phyloP scores from a whole-genome alignment of 2,113 vertebrate species.

The Eurystomus gularis region DNA sequence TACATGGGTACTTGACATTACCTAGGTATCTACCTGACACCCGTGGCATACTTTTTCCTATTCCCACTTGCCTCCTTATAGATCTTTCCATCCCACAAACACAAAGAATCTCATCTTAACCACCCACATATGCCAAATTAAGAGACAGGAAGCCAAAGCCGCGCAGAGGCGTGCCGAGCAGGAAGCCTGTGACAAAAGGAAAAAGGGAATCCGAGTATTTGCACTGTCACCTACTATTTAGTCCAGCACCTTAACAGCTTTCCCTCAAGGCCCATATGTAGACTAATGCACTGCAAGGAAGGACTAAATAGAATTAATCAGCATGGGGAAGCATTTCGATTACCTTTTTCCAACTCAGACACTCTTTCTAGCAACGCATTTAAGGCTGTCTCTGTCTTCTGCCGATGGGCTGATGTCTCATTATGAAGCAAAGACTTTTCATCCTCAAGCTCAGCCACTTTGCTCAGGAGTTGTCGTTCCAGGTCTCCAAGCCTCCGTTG shows the following conservation, averaged over 20 bases:
- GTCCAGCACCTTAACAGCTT: neutral
- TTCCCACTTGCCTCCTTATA: neutral
- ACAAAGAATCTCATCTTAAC: neutral
- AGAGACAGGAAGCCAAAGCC: slow-evolving; percentile 1
- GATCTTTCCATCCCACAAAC: neutral
- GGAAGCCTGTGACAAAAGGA: neutral
- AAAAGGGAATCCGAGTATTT: neutral
- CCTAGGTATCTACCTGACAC: neutral
- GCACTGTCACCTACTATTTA: neutral
- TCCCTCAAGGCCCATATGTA: neutral
- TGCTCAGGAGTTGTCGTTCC: slow-evolving; percentile 90
- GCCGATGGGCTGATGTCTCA: slow-evolving; percentile 90
- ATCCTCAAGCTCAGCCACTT: slow-evolving; percentile 93
- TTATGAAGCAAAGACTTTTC: slow-evolving; percentile 95
- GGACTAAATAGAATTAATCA: neutral
- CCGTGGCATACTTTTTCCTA: neutral
- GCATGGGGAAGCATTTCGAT: fast-evolving
- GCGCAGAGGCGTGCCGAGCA: neutral
- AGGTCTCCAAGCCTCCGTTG: slow-evolving; percentile 87
- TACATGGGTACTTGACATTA: neutral
- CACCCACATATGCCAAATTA: neutral
- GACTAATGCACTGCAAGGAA: neutral
- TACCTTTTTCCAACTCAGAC: slow-evolving; percentile 93
- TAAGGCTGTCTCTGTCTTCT: slow-evolving; percentile 88
- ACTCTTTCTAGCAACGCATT: slow-evolving; percentile 92